phyloP scores from a whole-genome alignment of 2,888 invertebrate genomes.

The Thysanoteuthis rhombus region DNA sequence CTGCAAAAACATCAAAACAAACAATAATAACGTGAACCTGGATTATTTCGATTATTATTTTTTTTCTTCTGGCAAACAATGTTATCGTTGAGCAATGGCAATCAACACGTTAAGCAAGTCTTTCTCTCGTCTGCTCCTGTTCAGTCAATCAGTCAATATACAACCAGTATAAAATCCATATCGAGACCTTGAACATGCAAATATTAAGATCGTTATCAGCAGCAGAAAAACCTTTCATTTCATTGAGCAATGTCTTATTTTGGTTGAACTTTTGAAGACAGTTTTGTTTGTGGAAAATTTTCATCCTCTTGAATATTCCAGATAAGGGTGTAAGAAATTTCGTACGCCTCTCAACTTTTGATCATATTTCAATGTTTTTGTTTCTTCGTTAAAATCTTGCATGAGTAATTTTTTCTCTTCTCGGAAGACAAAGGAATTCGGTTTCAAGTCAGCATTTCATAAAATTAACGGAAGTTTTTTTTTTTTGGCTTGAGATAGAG shows the following conservation, averaged over 20 bases:
- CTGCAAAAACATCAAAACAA: no score
- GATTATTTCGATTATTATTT: no score
- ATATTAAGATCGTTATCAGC: not conserved
- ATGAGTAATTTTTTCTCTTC: not conserved
- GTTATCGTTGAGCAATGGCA: no score
- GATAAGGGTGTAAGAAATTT: not conserved
- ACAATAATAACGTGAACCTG: no score
- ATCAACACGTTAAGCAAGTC: not conserved
- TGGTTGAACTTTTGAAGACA: not conserved
- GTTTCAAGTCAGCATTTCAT: not conserved
- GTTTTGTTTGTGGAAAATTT: not conserved
- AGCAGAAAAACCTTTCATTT: not conserved
- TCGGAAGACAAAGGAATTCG: not conserved
- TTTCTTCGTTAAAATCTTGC: not conserved
- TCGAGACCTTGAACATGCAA: not conserved
- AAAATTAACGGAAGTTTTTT: not conserved
- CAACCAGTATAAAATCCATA: not conserved
- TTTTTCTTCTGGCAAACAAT: no score
- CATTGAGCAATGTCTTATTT: no score
- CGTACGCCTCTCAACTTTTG: not conserved
- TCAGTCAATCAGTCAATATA: not conserved
- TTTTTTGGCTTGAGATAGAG: not conserved
- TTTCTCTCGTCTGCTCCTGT: not conserved
- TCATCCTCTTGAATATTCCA: not conserved
- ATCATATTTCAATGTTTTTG: not conserved